A percentile compares a stretch with the other conserved stretches of the same genome.
Evolutionary conservation across 2,888 invertebrate species (phyloP).

Genomic region (Agriopis aurantiaria): DNA sequence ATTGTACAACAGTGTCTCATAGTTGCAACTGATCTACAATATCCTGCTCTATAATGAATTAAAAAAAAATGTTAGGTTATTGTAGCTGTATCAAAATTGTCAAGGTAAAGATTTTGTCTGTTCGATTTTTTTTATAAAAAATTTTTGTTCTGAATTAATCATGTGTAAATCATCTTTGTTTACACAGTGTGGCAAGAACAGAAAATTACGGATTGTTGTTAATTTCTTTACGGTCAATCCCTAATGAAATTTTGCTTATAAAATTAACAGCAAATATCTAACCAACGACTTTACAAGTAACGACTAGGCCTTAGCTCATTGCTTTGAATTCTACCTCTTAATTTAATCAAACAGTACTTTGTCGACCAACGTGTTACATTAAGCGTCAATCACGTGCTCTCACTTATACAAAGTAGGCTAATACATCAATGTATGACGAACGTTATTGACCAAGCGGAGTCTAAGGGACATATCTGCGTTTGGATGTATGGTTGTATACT

Average conservation of each 20-base stretch:
- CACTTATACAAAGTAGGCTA: constrained; percentile 4
- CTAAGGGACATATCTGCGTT: background rate
- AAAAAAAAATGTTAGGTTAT: no score
- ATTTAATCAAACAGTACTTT: constrained; percentile 17
- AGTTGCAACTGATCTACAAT: no score
- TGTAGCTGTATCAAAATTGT: no score
- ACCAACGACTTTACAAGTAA: constrained; percentile 7
- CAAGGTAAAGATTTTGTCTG: no score
- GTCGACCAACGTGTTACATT: constrained; percentile 16
- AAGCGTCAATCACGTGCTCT: constrained; percentile 12
- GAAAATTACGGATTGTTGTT: background rate
- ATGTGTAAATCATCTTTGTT: background rate
- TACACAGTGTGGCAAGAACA: background rate
- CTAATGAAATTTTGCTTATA: constrained; percentile 7
- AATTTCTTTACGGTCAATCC: background rate
- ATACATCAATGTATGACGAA: constrained; percentile 35
- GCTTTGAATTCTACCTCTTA: constrained; percentile 17
- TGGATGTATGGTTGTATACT: no score
- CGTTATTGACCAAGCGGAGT: constrained; percentile 14
- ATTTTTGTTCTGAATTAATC: no score
- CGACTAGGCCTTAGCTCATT: constrained; percentile 12
- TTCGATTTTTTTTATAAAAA: no score
- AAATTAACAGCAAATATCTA: constrained; percentile 8
- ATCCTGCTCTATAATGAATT: no score
- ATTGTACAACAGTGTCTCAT: background rate